These are phyloP conservation scores for Hirtodrosophila histrioides DNA, from an alignment of 2,888 invertebrate species.

Conservation along the genomic window DNA sequence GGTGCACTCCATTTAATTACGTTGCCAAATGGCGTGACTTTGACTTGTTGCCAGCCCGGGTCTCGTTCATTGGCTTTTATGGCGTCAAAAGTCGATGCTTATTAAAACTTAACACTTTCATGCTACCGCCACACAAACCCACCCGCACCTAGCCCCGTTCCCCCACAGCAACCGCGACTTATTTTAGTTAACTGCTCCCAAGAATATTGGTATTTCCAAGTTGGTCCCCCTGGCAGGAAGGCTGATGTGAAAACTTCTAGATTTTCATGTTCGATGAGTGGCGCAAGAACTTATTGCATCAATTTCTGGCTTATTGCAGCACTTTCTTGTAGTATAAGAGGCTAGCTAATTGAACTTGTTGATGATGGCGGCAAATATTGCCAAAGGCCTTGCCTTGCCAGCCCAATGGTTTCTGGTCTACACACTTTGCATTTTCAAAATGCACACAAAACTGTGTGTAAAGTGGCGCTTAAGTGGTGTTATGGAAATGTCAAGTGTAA, in stretches of 20 bases:
- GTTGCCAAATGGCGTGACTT: slow-evolving; percentile 56
- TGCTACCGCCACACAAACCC: slow-evolving; percentile 1
- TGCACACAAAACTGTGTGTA: not conserved
- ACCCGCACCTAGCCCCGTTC: not conserved
- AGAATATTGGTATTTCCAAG: slow-evolving; percentile 23
- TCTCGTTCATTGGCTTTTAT: slow-evolving; percentile 48
- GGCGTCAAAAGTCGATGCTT: slow-evolving; percentile 61
- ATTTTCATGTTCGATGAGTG: slow-evolving; percentile 63
- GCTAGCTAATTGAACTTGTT: slow-evolving; percentile 63
- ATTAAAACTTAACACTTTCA: slow-evolving; percentile 68
- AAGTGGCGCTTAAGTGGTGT: slow-evolving; percentile 14
- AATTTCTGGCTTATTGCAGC: slow-evolving; percentile 27
- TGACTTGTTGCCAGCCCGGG: slow-evolving; percentile 34
- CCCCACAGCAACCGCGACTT: slow-evolving; percentile 22
- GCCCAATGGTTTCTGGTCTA: slow-evolving; percentile 21
- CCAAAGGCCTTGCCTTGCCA: slow-evolving; percentile 18
- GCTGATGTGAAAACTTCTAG: slow-evolving; percentile 42
- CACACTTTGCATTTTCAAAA: slow-evolving; percentile 10
- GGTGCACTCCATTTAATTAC: slow-evolving; percentile 77
- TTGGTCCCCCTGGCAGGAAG: not conserved
- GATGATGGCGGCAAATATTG: slow-evolving; percentile 30
- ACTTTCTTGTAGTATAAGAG: slow-evolving; percentile 6
- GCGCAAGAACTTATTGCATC: slow-evolving; percentile 45
- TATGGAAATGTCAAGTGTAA: slow-evolving; percentile 40
- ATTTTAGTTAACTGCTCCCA: slow-evolving; percentile 30